Conservation (phyloP, 2,888 invertebrate genomes). For the Andricus curvator region DNA sequence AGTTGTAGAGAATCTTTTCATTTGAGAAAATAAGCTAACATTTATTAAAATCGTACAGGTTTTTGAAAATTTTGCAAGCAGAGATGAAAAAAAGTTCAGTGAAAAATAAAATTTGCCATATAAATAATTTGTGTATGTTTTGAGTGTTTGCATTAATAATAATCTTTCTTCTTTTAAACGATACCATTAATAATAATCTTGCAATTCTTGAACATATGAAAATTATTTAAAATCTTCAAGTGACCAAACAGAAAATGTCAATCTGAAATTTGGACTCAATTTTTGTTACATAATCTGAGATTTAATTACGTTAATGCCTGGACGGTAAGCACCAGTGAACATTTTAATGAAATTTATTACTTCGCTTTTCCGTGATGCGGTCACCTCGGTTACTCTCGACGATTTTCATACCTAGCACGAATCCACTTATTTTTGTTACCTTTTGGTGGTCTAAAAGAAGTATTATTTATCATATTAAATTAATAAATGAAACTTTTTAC, state of each 20-base stretch:
- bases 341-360: slow-evolving; percentile 25
- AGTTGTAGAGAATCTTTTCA: too few relatives aligned
- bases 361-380: slow-evolving; percentile 25
- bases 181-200: too few relatives aligned
- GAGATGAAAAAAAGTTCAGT: too few relatives aligned
- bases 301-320: slow-evolving; percentile 8
- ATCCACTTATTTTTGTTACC: slow-evolving; percentile 1
- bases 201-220: not conserved
- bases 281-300: not conserved
- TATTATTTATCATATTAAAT: not conserved
- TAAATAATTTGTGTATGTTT: too few relatives aligned
- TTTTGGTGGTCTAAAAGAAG: not conserved
- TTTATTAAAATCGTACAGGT: too few relatives aligned
- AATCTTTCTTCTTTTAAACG: too few relatives aligned
- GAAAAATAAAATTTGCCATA: too few relatives aligned
- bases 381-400: slow-evolving; percentile 12
- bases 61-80: too few relatives aligned
- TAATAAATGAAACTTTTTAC: not conserved
- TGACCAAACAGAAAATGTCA: not conserved
- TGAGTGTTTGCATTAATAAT: too few relatives aligned
- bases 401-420: not conserved
- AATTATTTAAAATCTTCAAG: not conserved
- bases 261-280: not conserved
- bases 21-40: too few relatives aligned
- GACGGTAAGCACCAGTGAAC: not conserved